Evolutionary conservation across 2,888 invertebrate species (phyloP), one percentile per base, ranked within the genome.

Genomic region (Acrocera orbiculus): DNA sequence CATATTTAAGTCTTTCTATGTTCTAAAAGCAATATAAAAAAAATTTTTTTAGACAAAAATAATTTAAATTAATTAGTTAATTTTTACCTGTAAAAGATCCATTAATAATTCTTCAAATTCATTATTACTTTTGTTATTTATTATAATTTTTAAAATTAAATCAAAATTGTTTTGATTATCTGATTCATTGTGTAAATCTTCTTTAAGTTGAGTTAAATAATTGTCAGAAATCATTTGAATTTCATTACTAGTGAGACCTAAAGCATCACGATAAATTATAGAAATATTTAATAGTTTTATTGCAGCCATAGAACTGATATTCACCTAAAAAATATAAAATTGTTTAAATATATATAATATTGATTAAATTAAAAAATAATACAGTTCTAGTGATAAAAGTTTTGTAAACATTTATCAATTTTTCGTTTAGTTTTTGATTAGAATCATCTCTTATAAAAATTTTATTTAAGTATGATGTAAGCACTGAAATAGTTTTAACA

Each of bases 321-420:
- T 46, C 9, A 58, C 46, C 58, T 58, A 23, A n/a, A 2, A 30
- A 28, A 10, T 16, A 13, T 14, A 19, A 30, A 5, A 24, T 14
- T 36, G 20, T 5, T n/a, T n/a, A n/a, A n/a, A n/a, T n/a, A n/a
- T n/a, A n/a, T n/a, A n/a, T n/a, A n/a, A n/a, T n/a, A n/a, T n/a
- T n/a, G n/a, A n/a, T n/a, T n/a, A n/a, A n/a, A n/a, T n/a, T n/a
- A n/a, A n/a, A n/a, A n/a, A n/a, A n/a, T n/a, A n/a, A n/a, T 43
- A 57, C 58, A 44, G 58, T 56, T 38, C 57, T 47, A 8, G 53
- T 53, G 30, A 59, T 53, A 37, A 52, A 59, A 30, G 57, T 54
- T 39, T 58, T 58, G 38, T 50, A 54, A 5, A 58, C 51, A 15
- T 52, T 50, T 3, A 52, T 43, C 31, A 57, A 52, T 22, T 51